These are phyloP conservation scores for Phaonia tiefii DNA, from an alignment of 2,888 invertebrate genomes.

Conservation along the genomic window DNA sequence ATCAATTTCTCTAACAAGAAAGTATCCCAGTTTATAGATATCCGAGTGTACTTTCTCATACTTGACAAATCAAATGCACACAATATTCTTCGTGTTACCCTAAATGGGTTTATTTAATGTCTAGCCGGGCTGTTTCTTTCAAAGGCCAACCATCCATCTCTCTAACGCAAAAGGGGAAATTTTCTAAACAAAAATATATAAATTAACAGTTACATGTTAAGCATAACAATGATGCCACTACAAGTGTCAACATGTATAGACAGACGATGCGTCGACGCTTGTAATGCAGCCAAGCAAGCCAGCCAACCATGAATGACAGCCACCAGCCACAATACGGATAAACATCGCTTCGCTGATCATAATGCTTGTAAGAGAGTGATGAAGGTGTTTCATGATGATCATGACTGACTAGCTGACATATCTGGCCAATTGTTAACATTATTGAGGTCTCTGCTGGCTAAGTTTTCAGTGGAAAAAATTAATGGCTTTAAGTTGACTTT, in stretches of 20 bases:
- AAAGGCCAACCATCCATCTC: slow-evolving; percentile 19
- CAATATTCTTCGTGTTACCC: too few relatives aligned
- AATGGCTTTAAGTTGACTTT: background rate
- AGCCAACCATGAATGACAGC: background rate
- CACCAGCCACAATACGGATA: background rate
- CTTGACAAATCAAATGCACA: too few relatives aligned
- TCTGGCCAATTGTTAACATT: background rate
- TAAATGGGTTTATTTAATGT: too few relatives aligned
- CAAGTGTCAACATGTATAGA: slow-evolving; percentile 3
- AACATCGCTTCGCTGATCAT: background rate
- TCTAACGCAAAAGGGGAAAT: too few relatives aligned
- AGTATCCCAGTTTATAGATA: too few relatives aligned
- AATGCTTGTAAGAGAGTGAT: background rate
- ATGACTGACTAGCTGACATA: too few relatives aligned
- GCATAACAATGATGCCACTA: slow-evolving; percentile 51
- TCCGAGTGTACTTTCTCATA: too few relatives aligned
- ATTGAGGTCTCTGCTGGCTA: background rate
- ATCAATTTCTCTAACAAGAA: too few relatives aligned
- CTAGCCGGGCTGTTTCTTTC: background rate
- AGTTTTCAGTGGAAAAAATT: background rate
- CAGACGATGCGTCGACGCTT: background rate
- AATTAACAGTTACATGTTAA: slow-evolving; percentile 58
- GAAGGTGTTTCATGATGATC: too few relatives aligned
- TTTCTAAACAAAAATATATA: slow-evolving; percentile 6
- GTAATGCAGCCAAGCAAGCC: background rate